A percentile compares a stretch with the other conserved stretches of the same genome.
These are phyloP conservation scores for Alcedo atthis DNA, from an alignment of 2,797 vertebrate species.

Conservation along the genomic window DNA sequence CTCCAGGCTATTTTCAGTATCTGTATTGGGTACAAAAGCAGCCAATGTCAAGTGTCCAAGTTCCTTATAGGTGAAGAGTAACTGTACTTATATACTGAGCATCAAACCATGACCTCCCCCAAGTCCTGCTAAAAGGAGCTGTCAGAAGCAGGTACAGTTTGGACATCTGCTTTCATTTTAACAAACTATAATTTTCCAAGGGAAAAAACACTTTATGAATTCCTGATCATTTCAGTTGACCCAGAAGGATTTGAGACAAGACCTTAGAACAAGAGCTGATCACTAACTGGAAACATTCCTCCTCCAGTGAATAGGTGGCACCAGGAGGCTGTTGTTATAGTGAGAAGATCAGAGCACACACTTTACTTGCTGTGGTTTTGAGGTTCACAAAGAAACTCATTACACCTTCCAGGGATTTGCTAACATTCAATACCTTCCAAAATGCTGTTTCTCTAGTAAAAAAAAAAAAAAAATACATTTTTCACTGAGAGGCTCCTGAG, in stretches of 20 bases:
- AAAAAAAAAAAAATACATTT: neutral
- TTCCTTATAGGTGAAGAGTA: neutral
- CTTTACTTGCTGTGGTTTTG: neutral
- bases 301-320: neutral
- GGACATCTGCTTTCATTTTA: neutral
- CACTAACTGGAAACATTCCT: neutral
- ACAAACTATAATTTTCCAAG: neutral
- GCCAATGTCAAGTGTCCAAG: neutral
- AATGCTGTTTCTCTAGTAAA: neutral
- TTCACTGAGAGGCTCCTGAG: neutral
- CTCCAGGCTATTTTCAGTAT: neutral
- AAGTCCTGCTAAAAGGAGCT: neutral
- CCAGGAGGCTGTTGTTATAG: neutral
- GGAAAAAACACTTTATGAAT: neutral
- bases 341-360: neutral
- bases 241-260: neutral
- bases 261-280: neutral
- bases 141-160: neutral
- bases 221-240: neutral
- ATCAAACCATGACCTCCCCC: neutral
- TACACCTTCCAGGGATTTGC: neutral
- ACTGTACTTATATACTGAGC: neutral
- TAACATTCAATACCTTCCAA: neutral
- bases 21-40: neutral
- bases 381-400: neutral